Base-by-base conservation (phyloP, 2,888 invertebrate genomes). In the Eupeodes latifasciatus region DNA sequence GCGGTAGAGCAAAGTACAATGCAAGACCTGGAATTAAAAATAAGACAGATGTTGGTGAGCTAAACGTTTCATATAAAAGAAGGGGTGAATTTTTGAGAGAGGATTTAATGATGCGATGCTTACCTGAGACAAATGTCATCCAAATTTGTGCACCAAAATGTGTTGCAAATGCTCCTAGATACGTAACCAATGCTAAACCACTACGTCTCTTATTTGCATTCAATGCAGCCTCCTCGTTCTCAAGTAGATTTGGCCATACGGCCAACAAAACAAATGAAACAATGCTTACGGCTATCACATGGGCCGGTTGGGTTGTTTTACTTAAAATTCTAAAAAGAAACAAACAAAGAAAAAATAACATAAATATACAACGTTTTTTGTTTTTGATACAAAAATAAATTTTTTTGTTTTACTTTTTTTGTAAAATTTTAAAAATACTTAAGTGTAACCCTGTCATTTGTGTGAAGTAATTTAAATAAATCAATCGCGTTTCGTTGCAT, bases 111-210 rank as follows among this genome's bases (percentile, higher is more conserved):
- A 2, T 1, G 27, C 27, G 19, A 55, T 81, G 80, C 91, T 91
- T 93, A 97, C 97, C 97, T 91, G 98, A 98, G 51, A 98, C 95
- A 92, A 98, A 97, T 12, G 98, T 98, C 97, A 98, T 98, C 98
- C 98, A 98, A 90, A 98, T 95, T 94, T 98, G 98, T 27, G 97
- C 95, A 49, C 98, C 98, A 90, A 97, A 96, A 93, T 98, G 97
- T 80, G 96, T 95, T 89, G 97, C 96, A 90, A 98, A 97, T 10
- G 97, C 95, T 0, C 95, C 95, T 49, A 98, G 94, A 93, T 98
- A 98, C 36, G 97, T 93, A 81, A 97, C 95, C 67, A 95, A 94
- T 90, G 90, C 94, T 90, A 85, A 62, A 72, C 82, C 85, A 74
- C 90, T 89, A 59, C 90, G 76, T 69, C 51, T 67, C 36, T 88